Conservation (phyloP, 2,113 vertebrate species). For the Mastomys coucha region DNA sequence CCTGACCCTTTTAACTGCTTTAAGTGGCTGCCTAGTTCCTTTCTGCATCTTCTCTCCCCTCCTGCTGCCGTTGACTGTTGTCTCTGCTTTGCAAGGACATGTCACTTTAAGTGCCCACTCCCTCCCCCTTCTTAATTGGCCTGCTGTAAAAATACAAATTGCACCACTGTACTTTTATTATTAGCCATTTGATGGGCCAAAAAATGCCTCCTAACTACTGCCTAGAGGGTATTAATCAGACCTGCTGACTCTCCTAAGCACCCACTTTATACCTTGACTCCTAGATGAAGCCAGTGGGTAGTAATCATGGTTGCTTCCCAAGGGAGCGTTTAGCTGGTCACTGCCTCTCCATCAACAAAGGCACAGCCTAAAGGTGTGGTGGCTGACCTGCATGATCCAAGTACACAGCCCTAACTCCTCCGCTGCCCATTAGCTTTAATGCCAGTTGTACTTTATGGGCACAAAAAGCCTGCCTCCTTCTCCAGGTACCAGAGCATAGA, state of each 20-base stretch:
- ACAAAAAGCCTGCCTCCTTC: constrained; percentile 72
- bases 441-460: constrained; percentile 74
- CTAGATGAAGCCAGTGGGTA: neutral
- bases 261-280: constrained; percentile 66
- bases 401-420: constrained; percentile 73
- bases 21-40: constrained; percentile 35
- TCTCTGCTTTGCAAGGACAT: constrained; percentile 74
- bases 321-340: constrained; percentile 51
- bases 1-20: constrained; percentile 54
- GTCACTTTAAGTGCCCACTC: constrained; percentile 71
- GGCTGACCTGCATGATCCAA: neutral
- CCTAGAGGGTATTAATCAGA: constrained; percentile 77
- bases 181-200: constrained; percentile 66
- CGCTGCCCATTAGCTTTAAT: constrained; percentile 78
- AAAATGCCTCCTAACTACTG: constrained; percentile 70
- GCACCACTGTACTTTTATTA: constrained; percentile 71
- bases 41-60: constrained; percentile 5
- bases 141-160: constrained; percentile 81
- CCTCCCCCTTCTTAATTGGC: constrained; percentile 79
- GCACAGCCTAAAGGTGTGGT: constrained; percentile 60
- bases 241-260: constrained; percentile 76
- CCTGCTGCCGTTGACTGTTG: constrained; percentile 41
- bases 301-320: neutral
- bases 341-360: constrained; percentile 69
- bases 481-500: constrained; percentile 79